These are phyloP conservation scores for Sarcophaga bullata DNA, from an alignment of 1,140 invertebrate species.

Conservation along the genomic window DNA sequence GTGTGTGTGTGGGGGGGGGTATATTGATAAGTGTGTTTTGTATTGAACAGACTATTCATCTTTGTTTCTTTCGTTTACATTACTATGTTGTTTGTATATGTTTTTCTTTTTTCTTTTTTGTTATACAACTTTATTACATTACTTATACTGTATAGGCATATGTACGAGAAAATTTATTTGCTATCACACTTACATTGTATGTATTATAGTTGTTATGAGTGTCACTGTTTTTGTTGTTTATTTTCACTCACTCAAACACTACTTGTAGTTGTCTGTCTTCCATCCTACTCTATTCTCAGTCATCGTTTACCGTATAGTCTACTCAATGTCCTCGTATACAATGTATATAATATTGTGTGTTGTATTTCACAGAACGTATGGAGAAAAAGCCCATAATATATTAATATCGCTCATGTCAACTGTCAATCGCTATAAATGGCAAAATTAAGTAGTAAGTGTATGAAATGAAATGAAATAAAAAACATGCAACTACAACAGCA, in stretches of 20 bases:
- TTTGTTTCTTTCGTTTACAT: too few species aligned
- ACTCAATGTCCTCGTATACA: background rate
- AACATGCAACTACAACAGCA: background rate
- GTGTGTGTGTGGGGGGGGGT: too few species aligned
- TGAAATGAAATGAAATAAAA: background rate
- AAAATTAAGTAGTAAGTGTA: conserved; percentile 16
- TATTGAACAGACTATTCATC: too few species aligned
- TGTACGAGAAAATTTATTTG: too few species aligned
- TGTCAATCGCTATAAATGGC: conserved; percentile 20
- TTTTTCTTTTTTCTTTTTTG: too few species aligned
- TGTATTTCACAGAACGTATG: background rate
- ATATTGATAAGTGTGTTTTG: too few species aligned
- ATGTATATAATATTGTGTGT: background rate
- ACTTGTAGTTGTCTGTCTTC: background rate
- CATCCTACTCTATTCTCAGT: too few species aligned
- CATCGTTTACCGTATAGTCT: too few species aligned
- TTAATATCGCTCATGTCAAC: conserved; percentile 17
- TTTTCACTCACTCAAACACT: conserved; percentile 8
- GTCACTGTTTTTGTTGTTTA: background rate
- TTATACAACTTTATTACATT: background rate
- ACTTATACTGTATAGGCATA: too few species aligned
- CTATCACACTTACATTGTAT: background rate
- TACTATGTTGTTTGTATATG: background rate
- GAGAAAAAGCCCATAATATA: background rate
- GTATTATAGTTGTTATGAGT: background rate